Conservation (phyloP, 1,140 invertebrate genomes). For the Drosophila repleta region DNA sequence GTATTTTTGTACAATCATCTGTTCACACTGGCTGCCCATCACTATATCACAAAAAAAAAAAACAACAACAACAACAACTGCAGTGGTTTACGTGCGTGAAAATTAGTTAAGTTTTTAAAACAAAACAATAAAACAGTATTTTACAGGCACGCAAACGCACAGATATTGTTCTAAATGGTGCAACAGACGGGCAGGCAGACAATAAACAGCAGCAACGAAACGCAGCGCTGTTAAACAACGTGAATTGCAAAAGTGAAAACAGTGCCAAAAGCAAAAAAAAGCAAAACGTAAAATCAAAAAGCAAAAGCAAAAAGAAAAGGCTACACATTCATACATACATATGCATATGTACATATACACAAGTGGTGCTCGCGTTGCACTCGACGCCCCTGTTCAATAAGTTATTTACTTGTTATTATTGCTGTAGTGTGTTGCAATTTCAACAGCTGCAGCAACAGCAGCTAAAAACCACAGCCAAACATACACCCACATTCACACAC, state of each 20-base stretch:
- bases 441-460: slow-evolving; percentile 21
- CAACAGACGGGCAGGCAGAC: slow-evolving; percentile 23
- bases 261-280: slow-evolving; percentile 51
- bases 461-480: slow-evolving; percentile 29
- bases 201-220: slow-evolving; percentile 28
- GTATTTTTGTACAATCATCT: slow-evolving; percentile 7
- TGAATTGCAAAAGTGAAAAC: slow-evolving; percentile 66
- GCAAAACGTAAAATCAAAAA: slow-evolving; percentile 26
- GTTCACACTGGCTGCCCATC: slow-evolving; percentile 46
- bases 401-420: slow-evolving; percentile 42
- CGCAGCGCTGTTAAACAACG: slow-evolving; percentile 35
- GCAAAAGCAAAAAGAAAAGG: slow-evolving; percentile 25
- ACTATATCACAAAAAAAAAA: slow-evolving; percentile 44
- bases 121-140: slow-evolving; percentile 62
- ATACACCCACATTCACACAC: slow-evolving; percentile 8
- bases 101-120: slow-evolving; percentile 75
- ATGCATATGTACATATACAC: slow-evolving; percentile 19
- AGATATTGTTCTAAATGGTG: slow-evolving; percentile 54
- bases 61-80: slow-evolving; percentile 51
- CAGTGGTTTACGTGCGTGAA: slow-evolving; percentile 76
- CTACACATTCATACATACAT: slow-evolving; percentile 22
- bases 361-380: slow-evolving; percentile 42
- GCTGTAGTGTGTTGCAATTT: slow-evolving; percentile 28
- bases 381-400: slow-evolving; percentile 42
- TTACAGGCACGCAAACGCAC: slow-evolving; percentile 13